These are phyloP conservation scores for Turritopsis rubra DNA, from an alignment of 30 jellyfish, hydroid and myxozoan genomes.

Conservation along the genomic window DNA sequence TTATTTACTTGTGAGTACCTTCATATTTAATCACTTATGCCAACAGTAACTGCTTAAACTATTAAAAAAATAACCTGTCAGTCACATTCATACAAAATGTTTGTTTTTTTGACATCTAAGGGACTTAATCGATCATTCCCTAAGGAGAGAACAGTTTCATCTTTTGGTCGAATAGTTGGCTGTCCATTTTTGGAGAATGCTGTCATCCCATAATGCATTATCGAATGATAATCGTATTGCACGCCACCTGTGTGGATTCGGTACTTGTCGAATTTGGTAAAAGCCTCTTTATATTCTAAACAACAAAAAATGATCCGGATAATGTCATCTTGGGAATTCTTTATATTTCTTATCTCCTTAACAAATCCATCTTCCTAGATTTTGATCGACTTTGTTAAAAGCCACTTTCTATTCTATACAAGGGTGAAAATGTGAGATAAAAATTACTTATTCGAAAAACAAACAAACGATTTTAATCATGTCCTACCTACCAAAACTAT, in stretches of 20 bases:
- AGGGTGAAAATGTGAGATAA: too few species aligned
- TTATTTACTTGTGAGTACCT: too few species aligned
- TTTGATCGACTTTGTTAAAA: too few species aligned
- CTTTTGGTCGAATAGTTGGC: conserved; percentile 78
- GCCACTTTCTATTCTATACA: too few species aligned
- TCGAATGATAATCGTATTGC: conserved; percentile 55
- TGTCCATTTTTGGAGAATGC: conserved; percentile 81
- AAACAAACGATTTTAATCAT: too few species aligned
- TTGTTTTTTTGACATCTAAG: conserved; percentile 81
- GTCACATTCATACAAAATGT: conserved; percentile 64
- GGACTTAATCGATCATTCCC: conserved; percentile 81
- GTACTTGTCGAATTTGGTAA: conserved; percentile 49
- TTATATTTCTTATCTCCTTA: too few species aligned
- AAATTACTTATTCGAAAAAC: too few species aligned
- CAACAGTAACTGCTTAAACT: too few species aligned
- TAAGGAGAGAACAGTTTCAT: conserved; percentile 31
- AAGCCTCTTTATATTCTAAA: conserved; percentile 63
- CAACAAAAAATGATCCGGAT: background rate
- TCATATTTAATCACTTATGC: too few species aligned
- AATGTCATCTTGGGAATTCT: background rate
- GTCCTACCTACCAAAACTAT: too few species aligned
- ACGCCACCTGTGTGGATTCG: conserved; percentile 62
- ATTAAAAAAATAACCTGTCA: background rate
- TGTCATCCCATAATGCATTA: conserved; percentile 86
- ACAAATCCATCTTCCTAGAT: too few species aligned